Conservation (phyloP, 1,140 invertebrate genomes). For the Drosophila trapezifrons region DNA sequence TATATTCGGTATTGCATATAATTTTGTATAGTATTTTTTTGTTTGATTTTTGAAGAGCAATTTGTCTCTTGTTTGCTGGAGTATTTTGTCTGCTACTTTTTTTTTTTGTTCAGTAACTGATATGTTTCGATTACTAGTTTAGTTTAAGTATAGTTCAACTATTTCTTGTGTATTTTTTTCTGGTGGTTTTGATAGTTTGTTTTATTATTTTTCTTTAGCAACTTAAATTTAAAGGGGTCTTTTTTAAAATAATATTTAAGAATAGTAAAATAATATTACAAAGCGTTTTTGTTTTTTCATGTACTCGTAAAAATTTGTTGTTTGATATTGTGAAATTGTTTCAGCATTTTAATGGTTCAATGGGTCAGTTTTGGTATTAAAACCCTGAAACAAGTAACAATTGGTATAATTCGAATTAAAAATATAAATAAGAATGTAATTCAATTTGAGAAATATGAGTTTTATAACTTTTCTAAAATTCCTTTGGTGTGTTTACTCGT, state of each 20-base stretch:
- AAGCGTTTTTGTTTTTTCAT: constrained; percentile 19
- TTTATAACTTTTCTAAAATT: neutral
- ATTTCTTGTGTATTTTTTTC: constrained; percentile 35
- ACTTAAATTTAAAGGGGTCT: constrained; percentile 1
- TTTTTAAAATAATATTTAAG: neutral
- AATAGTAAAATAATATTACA: neutral
- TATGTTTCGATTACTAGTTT: constrained; percentile 41
- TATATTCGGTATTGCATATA: constrained; percentile 29
- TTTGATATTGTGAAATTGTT: constrained; percentile 62
- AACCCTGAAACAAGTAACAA: constrained; percentile 76
- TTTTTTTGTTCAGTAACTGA: constrained; percentile 49
- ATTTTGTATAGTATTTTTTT: constrained; percentile 62
- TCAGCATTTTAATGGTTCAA: constrained; percentile 72
- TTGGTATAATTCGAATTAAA: neutral
- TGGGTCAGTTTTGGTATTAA: constrained; percentile 79
- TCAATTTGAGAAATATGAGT: neutral
- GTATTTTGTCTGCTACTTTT: constrained; percentile 57
- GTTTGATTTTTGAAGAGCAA: constrained; percentile 77
- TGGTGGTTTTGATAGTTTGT: constrained; percentile 33
- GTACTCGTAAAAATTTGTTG: neutral
- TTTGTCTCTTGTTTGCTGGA: constrained; percentile 75
- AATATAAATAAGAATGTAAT: neutral
- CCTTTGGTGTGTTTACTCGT: constrained; percentile 29
- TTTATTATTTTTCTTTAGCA: constrained; percentile 2
- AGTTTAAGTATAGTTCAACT: constrained; percentile 42